Base-by-base conservation (phyloP, 2,797 vertebrate genomes). In the Atherinosoma microstoma region DNA sequence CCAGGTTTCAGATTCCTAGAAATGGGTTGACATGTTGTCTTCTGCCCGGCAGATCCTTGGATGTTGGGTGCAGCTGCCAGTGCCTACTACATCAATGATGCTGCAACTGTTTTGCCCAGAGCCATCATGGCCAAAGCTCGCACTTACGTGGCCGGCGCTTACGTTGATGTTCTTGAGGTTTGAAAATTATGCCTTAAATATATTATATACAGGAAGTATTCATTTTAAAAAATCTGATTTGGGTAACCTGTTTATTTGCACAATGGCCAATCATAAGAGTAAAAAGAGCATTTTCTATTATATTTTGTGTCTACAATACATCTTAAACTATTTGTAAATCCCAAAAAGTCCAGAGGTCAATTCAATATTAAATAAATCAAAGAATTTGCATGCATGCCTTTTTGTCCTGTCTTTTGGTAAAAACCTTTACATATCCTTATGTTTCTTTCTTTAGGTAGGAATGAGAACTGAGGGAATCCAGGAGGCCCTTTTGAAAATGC, bases 141-240 rank as follows among this genome's bases (percentile, higher is more conserved):
- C 63, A 81, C 91, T 35, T 93, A 95, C 84, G 67, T 96, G 12
- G 91, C 96, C 53, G 96, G 96, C 89, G 93, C 82, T 71, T 90
- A 90, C 56, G 80, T 88, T 86, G 94, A 96, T 85, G 93, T 95
- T 54, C 29, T 96, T 36, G 94, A 97, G 95, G 96, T 97, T 85
- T 89, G 64, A 62, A 5, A 18, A 1, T 24, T 20, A 36, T 63
- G 7, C 62, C 15, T 69, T 57, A 24, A 24, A 38, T 38, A 35
- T 15, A 12, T n/a, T 27, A 27, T 27, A 27, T 27, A 20, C 18
- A 75, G 34, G 29, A n/a, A 36, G 3, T 53, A 9, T 8, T 22
- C 13, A n/a, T 49, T 36, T 5, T 13, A 22, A 67, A 59, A 35
- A 20, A 6, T 58, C 20, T 6, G 10, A 38, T 60, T 13, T n/a